Conservation (phyloP, 2,113 vertebrate species). For the Meriones unguiculatus region DNA sequence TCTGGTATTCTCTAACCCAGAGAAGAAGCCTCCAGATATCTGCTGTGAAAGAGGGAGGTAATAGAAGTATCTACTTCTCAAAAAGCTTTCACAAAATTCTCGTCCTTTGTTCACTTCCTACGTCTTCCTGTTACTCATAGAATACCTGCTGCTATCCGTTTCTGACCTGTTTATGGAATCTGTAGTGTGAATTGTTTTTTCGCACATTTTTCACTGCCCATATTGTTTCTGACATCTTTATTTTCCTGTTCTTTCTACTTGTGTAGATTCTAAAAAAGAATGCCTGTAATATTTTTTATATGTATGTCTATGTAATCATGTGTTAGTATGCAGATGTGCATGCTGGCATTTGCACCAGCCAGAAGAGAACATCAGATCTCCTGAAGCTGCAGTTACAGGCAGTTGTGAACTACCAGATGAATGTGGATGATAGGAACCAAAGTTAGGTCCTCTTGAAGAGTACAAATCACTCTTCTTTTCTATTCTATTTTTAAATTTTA, state of each 20-base stretch:
- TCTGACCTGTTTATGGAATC: neutral
- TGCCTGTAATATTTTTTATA: neutral
- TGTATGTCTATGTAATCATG: neutral
- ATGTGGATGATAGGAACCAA: neutral
- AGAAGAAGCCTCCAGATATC: neutral
- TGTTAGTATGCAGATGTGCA: neutral
- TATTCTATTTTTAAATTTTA: neutral
- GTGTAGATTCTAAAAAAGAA: neutral
- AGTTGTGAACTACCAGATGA: neutral
- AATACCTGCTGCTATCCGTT: neutral
- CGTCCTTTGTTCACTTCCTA: neutral
- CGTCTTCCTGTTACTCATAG: neutral
- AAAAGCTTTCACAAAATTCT: neutral
- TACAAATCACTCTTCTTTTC: neutral
- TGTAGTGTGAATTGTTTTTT: neutral
- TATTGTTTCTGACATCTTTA: neutral
- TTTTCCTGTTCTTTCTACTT: neutral
- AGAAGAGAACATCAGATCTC: neutral
- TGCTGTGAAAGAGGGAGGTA: neutral
- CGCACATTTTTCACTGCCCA: conserved; percentile 19
- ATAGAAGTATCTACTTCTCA: neutral
- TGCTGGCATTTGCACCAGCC: neutral
- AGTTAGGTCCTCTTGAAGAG: neutral
- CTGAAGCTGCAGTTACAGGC: neutral
- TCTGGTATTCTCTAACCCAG: neutral